phyloP scores from a whole-genome alignment of 2,888 invertebrate species.

The Plagodis dolabraria region DNA sequence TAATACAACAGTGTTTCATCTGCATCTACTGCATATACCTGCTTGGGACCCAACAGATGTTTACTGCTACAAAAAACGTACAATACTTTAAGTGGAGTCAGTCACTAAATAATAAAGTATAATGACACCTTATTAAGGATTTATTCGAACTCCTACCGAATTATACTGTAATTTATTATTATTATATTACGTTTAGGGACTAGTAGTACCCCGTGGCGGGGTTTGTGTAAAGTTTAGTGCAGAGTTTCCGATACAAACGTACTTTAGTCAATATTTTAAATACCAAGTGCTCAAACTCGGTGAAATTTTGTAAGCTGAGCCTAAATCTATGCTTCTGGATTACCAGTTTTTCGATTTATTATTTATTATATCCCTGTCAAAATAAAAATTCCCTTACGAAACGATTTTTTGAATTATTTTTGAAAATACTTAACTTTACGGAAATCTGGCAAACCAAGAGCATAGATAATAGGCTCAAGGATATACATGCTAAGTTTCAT shows the following conservation, averaged over 20 bases:
- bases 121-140: slow-evolving; percentile 82
- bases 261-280: too few relatives aligned
- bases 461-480: too few relatives aligned
- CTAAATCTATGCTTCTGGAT: too few relatives aligned
- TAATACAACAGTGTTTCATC: slow-evolving; percentile 44
- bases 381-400: too few relatives aligned
- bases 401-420: too few relatives aligned
- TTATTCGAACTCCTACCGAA: slow-evolving; percentile 74
- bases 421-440: too few relatives aligned
- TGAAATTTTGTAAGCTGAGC: too few relatives aligned
- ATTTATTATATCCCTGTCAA: too few relatives aligned
- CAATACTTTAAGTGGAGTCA: slow-evolving; percentile 78
- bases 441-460: too few relatives aligned
- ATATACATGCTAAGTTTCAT: too few relatives aligned
- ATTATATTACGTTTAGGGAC: slow-evolving; percentile 8
- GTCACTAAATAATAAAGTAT: slow-evolving; percentile 76
- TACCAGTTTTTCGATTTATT: too few relatives aligned
- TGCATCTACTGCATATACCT: slow-evolving; percentile 44
- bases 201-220: slow-evolving; percentile 1
- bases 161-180: slow-evolving; percentile 81
- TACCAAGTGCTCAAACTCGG: too few relatives aligned
- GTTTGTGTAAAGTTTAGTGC: not conserved
- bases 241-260: not conserved
- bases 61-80: slow-evolving; percentile 59
- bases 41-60: slow-evolving; percentile 50